Conservation (phyloP, 2,113 vertebrate genomes). For the Colossoma macropomum region DNA sequence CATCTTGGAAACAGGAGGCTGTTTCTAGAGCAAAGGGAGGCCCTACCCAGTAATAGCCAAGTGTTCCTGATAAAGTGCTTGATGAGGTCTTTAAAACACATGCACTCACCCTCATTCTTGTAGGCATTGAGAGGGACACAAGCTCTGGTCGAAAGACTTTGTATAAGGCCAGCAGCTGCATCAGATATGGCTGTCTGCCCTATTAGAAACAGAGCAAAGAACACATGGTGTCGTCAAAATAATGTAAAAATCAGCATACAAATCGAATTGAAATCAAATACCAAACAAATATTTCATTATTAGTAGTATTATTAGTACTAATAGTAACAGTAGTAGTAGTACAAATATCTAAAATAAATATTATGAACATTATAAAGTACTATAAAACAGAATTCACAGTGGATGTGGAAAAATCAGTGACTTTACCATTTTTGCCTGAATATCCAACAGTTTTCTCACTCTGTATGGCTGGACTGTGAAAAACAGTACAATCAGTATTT, state of each 20-base stretch:
- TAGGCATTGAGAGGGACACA: slow-evolving; percentile 83
- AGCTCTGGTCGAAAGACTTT: slow-evolving; percentile 87
- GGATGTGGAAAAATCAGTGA: background rate
- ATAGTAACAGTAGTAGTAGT: too few relatives aligned
- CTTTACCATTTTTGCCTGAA: slow-evolving; percentile 90
- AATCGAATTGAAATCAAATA: background rate
- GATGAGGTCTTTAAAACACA: background rate
- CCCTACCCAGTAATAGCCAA: too few relatives aligned
- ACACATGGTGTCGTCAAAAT: background rate
- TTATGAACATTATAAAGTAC: too few relatives aligned
- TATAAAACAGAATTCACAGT: too few relatives aligned
- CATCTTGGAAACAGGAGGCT: too few relatives aligned
- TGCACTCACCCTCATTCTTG: slow-evolving; percentile 81
- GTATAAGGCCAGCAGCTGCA: slow-evolving; percentile 88
- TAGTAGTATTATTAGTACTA: too few relatives aligned
- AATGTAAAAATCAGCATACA: background rate
- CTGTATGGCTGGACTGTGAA: slow-evolving; percentile 87
- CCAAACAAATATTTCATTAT: background rate
- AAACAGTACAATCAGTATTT: background rate
- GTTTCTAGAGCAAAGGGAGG: too few relatives aligned
- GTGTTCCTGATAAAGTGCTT: too few relatives aligned
- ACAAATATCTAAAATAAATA: too few relatives aligned
- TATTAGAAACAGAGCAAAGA: slow-evolving; percentile 55
- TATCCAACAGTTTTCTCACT: slow-evolving; percentile 86
- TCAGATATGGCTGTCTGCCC: slow-evolving; percentile 86